Conservation (phyloP, 2,797 vertebrate species). For the Ceryle rudis region DNA sequence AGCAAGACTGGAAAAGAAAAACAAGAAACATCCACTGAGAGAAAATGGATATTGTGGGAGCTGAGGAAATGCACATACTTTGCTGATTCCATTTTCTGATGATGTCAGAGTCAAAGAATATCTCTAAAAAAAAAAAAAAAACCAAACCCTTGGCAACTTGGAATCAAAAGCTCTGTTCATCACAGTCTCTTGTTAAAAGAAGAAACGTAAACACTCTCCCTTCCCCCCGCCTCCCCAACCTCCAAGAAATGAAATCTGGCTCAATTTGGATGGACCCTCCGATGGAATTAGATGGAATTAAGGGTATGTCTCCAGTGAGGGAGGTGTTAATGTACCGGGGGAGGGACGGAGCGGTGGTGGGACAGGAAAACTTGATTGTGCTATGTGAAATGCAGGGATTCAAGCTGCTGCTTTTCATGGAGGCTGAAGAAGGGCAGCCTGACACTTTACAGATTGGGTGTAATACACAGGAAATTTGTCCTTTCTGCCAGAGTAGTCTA, state of each 20-base stretch:
- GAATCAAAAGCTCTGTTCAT: slow-evolving; percentile 73
- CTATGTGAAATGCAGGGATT: slow-evolving; percentile 67
- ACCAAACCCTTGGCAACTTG: neutral
- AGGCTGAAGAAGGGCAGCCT: slow-evolving; percentile 70
- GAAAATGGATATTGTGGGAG: slow-evolving; percentile 80
- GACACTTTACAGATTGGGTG: slow-evolving; percentile 85
- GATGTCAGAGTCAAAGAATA: slow-evolving; percentile 81
- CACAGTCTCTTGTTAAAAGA: slow-evolving; percentile 74
- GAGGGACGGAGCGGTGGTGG: neutral
- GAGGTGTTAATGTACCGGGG: slow-evolving; percentile 66
- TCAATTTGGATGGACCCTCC: slow-evolving; percentile 62
- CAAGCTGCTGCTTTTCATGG: slow-evolving; percentile 69
- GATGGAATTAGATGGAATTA: slow-evolving; percentile 71
- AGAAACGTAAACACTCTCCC: slow-evolving; percentile 78
- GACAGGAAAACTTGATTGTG: slow-evolving; percentile 55
- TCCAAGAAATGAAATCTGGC: slow-evolving; percentile 76
- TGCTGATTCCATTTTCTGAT: slow-evolving; percentile 77
- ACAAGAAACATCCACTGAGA: slow-evolving; percentile 82
- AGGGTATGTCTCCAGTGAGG: slow-evolving; percentile 68
- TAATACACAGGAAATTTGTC: slow-evolving; percentile 82
- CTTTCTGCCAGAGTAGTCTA: slow-evolving; percentile 81
- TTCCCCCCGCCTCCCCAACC: neutral
- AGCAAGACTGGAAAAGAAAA: slow-evolving; percentile 83
- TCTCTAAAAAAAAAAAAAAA: neutral
- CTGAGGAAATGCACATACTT: slow-evolving; percentile 78